Percentiles rank a stretch among this genome's conserved stretches.
phyloP scores from a whole-genome alignment of 2,797 vertebrate species.

The Scomberomorus guttatus region DNA sequence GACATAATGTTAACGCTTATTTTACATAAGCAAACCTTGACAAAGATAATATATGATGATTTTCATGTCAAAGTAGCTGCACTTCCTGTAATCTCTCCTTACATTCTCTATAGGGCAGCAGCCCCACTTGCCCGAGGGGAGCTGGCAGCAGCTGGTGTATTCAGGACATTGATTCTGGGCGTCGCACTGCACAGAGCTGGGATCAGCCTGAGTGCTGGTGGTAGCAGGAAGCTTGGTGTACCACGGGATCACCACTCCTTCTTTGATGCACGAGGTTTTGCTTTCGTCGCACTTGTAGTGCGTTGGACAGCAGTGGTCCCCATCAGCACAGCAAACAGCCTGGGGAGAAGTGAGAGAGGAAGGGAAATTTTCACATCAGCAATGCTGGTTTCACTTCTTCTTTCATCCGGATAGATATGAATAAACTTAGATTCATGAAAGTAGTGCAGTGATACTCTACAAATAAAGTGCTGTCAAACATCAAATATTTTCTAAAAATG shows the following conservation, averaged over 20 bases:
- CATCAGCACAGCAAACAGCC: conserved; percentile 81
- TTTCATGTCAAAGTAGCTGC: conserved; percentile 22
- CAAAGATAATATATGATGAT: not conserved
- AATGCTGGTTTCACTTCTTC: conserved; percentile 32
- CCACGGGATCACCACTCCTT: conserved; percentile 78
- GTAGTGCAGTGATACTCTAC: too few species aligned
- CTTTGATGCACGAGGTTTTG: conserved; percentile 58
- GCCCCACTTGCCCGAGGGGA: conserved; percentile 56
- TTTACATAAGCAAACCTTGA: conserved; percentile 27
- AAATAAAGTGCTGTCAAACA: not conserved
- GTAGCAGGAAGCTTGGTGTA: conserved; percentile 77
- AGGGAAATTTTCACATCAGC: conserved; percentile 36
- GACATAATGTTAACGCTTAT: not conserved
- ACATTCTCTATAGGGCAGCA: conserved; percentile 65
- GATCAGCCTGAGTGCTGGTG: not conserved
- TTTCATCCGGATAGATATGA: not conserved
- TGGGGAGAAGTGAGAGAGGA: conserved; percentile 55
- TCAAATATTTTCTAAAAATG: too few species aligned
- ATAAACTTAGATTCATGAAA: not conserved
- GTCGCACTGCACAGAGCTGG: conserved; percentile 49
- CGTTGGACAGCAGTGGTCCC: conserved; percentile 77
- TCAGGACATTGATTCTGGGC: conserved; percentile 52
- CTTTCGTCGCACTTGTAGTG: conserved; percentile 62
- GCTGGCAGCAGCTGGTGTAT: conserved; percentile 74
- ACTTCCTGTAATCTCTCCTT: conserved; percentile 5